A percentile compares a stretch with the other conserved stretches of the same genome.
phyloP scores from a whole-genome alignment of 2,888 invertebrate genomes.

The Catonia carolina region DNA sequence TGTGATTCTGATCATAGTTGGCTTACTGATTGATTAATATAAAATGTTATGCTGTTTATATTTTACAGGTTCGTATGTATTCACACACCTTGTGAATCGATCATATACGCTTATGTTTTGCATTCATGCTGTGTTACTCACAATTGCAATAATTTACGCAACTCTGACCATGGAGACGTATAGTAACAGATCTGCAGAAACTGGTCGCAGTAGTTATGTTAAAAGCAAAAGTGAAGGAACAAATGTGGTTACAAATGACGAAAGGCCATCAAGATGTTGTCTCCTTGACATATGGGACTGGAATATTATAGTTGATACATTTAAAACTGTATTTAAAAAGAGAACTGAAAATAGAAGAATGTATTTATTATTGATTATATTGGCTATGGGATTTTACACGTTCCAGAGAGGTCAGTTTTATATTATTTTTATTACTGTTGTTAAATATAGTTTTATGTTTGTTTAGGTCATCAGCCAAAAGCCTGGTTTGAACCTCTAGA shows the following conservation, averaged over 20 bases:
- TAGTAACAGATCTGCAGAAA: slow-evolving; percentile 43
- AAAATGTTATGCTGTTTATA: too few relatives aligned
- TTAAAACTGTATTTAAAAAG: slow-evolving; percentile 54
- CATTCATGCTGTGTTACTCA: slow-evolving; percentile 58
- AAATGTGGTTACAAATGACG: background rate
- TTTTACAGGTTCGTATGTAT: slow-evolving; percentile 58
- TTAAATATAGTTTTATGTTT: background rate
- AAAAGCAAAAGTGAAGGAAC: too few relatives aligned
- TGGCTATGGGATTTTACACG: slow-evolving; percentile 71
- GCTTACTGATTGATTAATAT: too few relatives aligned
- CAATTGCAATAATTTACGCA: slow-evolving; percentile 57
- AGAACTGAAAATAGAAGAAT: slow-evolving; percentile 53
- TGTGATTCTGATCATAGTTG: too few relatives aligned
- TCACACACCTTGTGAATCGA: slow-evolving; percentile 50
- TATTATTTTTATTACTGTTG: slow-evolving; percentile 5
- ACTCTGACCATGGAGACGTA: slow-evolving; percentile 61
- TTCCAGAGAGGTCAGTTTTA: slow-evolving; percentile 58
- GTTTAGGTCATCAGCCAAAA: too few relatives aligned
- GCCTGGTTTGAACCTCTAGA: too few relatives aligned
- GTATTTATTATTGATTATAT: slow-evolving; percentile 60
- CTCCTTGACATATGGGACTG: slow-evolving; percentile 19
- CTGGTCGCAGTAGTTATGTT: slow-evolving; percentile 40
- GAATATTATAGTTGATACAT: slow-evolving; percentile 49
- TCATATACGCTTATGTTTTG: slow-evolving; percentile 68
- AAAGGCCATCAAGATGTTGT: background rate